Percentiles rank a stretch among this genome's conserved stretches.
phyloP scores from a whole-genome alignment of 2,113 vertebrate species.

The Sphyrna mokarran region DNA sequence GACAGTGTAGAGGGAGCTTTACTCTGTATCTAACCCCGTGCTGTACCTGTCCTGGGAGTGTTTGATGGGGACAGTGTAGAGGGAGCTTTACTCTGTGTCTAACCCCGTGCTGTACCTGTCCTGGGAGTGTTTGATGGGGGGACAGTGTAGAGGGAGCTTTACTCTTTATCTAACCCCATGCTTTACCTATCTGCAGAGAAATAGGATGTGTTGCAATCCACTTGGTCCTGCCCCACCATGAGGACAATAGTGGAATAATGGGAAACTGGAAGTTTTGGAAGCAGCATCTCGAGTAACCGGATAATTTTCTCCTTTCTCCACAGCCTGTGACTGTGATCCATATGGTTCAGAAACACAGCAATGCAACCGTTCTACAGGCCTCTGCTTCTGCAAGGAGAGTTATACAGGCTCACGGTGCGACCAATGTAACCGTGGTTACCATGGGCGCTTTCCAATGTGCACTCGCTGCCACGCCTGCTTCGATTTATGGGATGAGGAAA shows the following conservation, averaged over 20 bases:
- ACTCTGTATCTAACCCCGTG: not conserved
- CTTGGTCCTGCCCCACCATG: not conserved
- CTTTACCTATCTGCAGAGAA: not conserved
- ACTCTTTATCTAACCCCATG: not conserved
- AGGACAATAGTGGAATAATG: not conserved
- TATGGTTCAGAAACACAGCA: slow-evolving; percentile 59
- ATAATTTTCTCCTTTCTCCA: not conserved
- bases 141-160: not conserved
- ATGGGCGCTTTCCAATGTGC: slow-evolving; percentile 64
- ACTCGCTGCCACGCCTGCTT: slow-evolving; percentile 72
- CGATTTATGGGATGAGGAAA: slow-evolving; percentile 59
- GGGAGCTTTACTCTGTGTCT: not conserved
- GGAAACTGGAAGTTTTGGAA: not conserved
- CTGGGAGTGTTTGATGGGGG: not conserved
- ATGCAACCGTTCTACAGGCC: slow-evolving; percentile 61
- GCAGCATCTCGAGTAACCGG: not conserved
- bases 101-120: not conserved
- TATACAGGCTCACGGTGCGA: slow-evolving; percentile 58
- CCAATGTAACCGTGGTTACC: slow-evolving; percentile 64
- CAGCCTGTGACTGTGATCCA: slow-evolving; percentile 69
- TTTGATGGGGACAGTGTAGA: not conserved
- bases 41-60: not conserved
- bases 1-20: not conserved
- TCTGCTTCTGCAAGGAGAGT: slow-evolving; percentile 61
- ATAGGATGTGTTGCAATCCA: not conserved